phyloP scores from a whole-genome alignment of 2,888 invertebrate species.

The Gymnosoma rotundatum region DNA sequence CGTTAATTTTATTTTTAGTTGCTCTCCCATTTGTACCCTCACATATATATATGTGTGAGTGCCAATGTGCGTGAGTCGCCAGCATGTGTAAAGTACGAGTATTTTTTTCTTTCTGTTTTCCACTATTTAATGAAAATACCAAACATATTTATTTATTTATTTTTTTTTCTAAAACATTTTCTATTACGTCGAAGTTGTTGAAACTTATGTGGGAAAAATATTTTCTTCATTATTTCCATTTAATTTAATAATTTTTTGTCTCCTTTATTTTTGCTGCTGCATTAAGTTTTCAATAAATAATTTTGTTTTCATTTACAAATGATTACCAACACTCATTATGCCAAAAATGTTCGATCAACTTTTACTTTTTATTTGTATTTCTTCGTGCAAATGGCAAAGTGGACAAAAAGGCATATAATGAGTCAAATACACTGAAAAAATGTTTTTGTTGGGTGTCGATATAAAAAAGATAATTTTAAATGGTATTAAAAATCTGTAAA shows the following conservation, averaged over 20 bases:
- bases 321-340: conserved; percentile 67
- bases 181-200: conserved; percentile 55
- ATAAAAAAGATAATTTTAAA: too few species aligned
- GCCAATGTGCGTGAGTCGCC: conserved; percentile 30
- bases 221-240: conserved; percentile 57
- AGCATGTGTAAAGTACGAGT: conserved; percentile 39
- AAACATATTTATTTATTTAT: conserved; percentile 33
- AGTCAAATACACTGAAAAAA: conserved; percentile 33
- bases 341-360: conserved; percentile 71
- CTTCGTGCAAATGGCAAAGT: conserved; percentile 50
- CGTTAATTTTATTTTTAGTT: background rate
- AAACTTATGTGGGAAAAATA: conserved; percentile 68
- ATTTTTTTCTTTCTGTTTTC: conserved; percentile 29
- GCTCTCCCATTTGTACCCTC: conserved; percentile 16
- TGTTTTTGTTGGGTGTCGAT: background rate
- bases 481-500: too few species aligned
- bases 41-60: background rate
- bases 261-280: conserved; percentile 24
- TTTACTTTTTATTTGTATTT: conserved; percentile 67
- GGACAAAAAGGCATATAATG: conserved; percentile 32
- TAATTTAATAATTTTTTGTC: conserved; percentile 52
- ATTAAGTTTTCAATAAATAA: conserved; percentile 49
- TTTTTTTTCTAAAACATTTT: conserved; percentile 14
- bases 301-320: conserved; percentile 55
- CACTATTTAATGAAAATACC: conserved; percentile 56